Evolutionary conservation across 2,888 invertebrate species (phyloP).

Genomic region (Abrostola triplasia): DNA sequence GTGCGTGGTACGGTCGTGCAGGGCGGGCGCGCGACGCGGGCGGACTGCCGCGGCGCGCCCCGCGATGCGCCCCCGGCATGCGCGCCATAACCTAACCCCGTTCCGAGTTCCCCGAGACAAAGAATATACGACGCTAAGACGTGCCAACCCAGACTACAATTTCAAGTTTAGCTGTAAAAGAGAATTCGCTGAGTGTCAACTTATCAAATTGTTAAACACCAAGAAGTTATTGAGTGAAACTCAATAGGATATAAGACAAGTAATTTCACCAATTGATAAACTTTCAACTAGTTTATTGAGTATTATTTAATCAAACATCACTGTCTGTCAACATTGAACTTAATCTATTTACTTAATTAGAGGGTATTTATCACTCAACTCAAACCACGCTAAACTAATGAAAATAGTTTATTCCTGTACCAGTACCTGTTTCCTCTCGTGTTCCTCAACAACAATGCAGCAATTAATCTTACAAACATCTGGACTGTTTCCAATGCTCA

Average conservation of each 20-base stretch:
- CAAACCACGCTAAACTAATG: no score
- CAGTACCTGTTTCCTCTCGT: no score
- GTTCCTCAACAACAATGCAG: no score
- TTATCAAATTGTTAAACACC: neutral
- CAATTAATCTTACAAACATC: no score
- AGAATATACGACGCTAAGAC: conserved; percentile 60
- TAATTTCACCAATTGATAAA: conserved; percentile 6
- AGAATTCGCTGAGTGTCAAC: neutral
- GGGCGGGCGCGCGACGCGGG: conserved; percentile 64
- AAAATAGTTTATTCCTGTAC: no score
- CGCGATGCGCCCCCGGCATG: conserved; percentile 66
- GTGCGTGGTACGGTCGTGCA: conserved; percentile 58
- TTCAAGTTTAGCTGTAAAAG: conserved; percentile 18
- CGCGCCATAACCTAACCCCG: conserved; percentile 72
- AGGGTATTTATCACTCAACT: no score
- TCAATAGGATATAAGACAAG: neutral
- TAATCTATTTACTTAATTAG: neutral
- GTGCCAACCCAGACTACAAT: conserved; percentile 36
- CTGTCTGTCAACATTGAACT: neutral
- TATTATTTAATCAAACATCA: neutral
- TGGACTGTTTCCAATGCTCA: no score
- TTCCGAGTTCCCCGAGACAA: conserved; percentile 62
- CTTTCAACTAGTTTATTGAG: conserved; percentile 2
- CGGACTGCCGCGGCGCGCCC: conserved; percentile 72
- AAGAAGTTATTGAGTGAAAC: neutral